Evolutionary conservation across 2,113 vertebrate genomes (phyloP).

Genomic region (Cygnus atratus): DNA sequence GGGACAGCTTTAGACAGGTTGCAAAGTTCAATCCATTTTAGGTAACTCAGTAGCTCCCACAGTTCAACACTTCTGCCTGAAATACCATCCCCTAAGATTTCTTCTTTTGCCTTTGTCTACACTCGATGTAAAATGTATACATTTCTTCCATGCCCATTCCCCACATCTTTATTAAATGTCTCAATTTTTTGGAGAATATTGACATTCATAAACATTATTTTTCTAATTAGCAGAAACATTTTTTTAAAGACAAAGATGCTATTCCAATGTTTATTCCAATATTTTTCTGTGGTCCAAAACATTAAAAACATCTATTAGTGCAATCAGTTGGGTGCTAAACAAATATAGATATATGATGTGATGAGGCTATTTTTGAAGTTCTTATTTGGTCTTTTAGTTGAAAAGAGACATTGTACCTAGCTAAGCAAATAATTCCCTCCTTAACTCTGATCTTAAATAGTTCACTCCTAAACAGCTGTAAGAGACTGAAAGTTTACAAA

Average conservation of each 20-base stretch:
- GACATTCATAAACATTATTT: neutral
- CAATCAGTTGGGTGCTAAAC: neutral
- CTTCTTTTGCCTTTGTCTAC: neutral
- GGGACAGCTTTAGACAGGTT: neutral
- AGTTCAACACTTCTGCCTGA: neutral
- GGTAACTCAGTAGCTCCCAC: neutral
- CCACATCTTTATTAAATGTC: neutral
- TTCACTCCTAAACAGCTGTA: neutral
- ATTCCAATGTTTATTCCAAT: neutral
- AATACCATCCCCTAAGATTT: neutral
- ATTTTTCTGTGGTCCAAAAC: neutral
- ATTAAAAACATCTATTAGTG: neutral
- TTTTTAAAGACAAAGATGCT: neutral
- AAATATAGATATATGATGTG: neutral
- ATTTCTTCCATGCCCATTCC: neutral
- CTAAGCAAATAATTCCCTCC: neutral
- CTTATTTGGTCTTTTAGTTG: neutral
- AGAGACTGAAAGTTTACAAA: neutral
- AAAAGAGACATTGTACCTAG: rapidly evolving
- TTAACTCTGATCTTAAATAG: neutral
- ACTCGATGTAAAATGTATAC: neutral
- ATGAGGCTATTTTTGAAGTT: neutral
- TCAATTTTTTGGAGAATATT: neutral
- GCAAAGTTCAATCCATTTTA: neutral
- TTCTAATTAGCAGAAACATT: neutral